Conservation (phyloP, 2,113 vertebrate genomes). For the Stegastes partitus region DNA sequence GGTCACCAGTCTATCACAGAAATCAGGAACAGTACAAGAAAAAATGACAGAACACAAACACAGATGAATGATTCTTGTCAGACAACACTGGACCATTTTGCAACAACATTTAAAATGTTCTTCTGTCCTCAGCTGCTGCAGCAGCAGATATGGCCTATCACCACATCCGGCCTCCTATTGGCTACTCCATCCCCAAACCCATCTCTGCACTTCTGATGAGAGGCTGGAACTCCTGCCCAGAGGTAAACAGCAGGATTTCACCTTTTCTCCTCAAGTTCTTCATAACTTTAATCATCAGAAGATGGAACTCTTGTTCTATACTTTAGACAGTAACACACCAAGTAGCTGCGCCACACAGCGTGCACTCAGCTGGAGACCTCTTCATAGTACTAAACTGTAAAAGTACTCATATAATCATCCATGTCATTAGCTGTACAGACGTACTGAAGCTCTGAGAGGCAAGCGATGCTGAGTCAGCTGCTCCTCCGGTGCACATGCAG, state of each 20-base stretch:
- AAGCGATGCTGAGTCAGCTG: constrained; percentile 52
- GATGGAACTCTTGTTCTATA: not conserved
- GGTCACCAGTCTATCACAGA: too few species aligned
- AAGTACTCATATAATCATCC: constrained; percentile 3
- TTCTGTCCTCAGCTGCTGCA: constrained; percentile 85
- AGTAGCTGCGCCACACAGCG: not conserved
- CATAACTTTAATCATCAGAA: not conserved
- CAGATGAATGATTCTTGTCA: not conserved
- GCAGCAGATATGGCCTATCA: constrained; percentile 97
- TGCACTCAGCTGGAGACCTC: not conserved
- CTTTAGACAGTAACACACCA: not conserved
- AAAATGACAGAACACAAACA: not conserved
- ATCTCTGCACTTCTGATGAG: constrained; percentile 92
- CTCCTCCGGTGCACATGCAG: constrained; percentile 11
- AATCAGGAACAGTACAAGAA: too few species aligned
- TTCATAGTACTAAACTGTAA: not conserved
- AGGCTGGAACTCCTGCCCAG: constrained; percentile 93
- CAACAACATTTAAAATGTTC: not conserved
- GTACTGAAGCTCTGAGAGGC: not conserved
- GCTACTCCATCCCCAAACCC: constrained; percentile 95
- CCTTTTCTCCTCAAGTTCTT: not conserved
- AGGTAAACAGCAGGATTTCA: constrained; percentile 82
- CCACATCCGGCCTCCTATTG: constrained; percentile 92
- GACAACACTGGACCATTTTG: not conserved
- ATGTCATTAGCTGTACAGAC: constrained; percentile 10